These are phyloP conservation scores for Centropus unirufus DNA, from an alignment of 2,113 vertebrate genomes.

Conservation along the genomic window DNA sequence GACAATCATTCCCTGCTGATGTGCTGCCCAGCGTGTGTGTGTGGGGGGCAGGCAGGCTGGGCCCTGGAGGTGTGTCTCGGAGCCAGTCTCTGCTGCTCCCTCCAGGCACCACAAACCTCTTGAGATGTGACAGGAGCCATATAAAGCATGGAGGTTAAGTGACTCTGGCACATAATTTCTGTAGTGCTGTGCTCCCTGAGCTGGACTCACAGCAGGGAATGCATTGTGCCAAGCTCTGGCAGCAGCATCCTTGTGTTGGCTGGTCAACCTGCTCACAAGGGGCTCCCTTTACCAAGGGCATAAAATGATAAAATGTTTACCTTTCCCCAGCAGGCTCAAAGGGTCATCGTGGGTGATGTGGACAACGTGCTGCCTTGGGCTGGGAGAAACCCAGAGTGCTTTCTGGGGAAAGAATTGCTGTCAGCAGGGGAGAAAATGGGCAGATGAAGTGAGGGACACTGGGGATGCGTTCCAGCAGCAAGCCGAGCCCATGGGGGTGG, in stretches of 20 bases:
- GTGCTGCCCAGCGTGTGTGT: not conserved
- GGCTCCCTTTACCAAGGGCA: not conserved
- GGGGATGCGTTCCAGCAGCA: not conserved
- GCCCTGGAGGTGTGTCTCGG: not conserved
- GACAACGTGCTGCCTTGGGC: not conserved
- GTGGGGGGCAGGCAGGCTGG: not conserved
- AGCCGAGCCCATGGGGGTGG: not conserved
- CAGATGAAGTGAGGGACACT: accelerated
- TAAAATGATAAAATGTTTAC: not conserved
- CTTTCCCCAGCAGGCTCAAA: not conserved
- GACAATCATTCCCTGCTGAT: not conserved
- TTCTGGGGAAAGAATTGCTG: accelerated
- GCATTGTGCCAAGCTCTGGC: not conserved
- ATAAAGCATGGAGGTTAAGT: not conserved
- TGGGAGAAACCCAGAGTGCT: not conserved
- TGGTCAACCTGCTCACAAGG: not conserved
- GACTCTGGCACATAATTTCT: not conserved
- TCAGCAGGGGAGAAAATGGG: not conserved
- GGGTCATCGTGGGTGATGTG: not conserved
- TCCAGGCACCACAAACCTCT: not conserved
- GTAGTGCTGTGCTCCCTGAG: not conserved
- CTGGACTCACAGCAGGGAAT: not conserved
- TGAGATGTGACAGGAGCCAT: not conserved
- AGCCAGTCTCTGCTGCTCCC: not conserved
- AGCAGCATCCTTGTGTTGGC: not conserved